Percentiles rank a stretch among this genome's conserved stretches.
These are phyloP conservation scores for Ailurus styani DNA, from an alignment of 2,113 vertebrate species.

Conservation along the genomic window DNA sequence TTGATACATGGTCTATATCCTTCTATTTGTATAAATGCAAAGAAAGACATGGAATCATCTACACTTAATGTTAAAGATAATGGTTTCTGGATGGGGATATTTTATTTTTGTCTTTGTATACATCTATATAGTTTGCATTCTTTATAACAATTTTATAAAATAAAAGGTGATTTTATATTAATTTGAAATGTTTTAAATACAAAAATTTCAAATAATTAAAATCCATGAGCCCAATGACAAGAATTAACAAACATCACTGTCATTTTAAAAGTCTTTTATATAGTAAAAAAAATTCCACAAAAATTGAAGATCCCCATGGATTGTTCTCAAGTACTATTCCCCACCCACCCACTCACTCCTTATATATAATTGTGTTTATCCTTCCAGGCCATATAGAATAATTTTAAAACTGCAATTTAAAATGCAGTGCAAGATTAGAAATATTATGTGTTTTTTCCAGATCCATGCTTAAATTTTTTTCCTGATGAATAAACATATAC, in stretches of 20 bases:
- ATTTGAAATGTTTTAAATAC: background rate
- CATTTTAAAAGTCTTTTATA: background rate
- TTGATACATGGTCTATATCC: background rate
- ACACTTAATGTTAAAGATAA: background rate
- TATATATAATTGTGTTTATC: background rate
- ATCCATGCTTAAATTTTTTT: background rate
- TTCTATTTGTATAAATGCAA: background rate
- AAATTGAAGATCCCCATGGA: background rate
- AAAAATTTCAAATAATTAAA: background rate
- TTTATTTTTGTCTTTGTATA: background rate
- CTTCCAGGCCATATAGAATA: background rate
- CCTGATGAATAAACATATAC: background rate
- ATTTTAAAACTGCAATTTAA: background rate
- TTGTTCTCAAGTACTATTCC: background rate
- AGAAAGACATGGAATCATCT: background rate
- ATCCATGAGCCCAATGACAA: background rate
- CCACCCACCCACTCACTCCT: background rate
- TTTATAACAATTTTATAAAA: slow-evolving; percentile 19
- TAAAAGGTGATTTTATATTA: background rate
- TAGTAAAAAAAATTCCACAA: background rate
- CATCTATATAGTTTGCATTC: background rate
- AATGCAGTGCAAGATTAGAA: slow-evolving; percentile 16
- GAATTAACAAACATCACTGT: background rate
- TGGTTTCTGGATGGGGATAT: background rate
- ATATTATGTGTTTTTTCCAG: background rate